Evolutionary conservation across 92 coral and sea anemone species (phyloP), one percentile per base, ranked within the genome.

Genomic region (Porites cylindrica): DNA sequence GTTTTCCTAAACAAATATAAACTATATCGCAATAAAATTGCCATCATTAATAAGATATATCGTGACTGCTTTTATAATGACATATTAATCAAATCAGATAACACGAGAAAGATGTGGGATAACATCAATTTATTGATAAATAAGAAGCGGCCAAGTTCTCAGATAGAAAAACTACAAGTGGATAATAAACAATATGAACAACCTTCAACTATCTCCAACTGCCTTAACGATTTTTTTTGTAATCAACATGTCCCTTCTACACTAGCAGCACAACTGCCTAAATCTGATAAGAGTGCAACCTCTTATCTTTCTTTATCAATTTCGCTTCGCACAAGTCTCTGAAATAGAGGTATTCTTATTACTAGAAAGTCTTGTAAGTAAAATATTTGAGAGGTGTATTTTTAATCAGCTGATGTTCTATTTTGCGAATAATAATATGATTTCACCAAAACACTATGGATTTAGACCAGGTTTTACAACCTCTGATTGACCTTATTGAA

Each of bases 11-110:
- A 78, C n/a, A 86, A 78, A 59, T 86, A 70, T 86, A 86, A 47
- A 86, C 43, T 79, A 61, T 86, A 78, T 61, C 67, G 85, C 6
- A 86, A 86, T 29, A 86, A 86, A 86, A 86, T 61, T 56, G 83
- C 24, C 59, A 13, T 56, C 51, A 86, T 87, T 38, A 80, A 79
- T 80, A 79, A 80, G 80, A 43, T 70, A 64, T 80, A 80, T 60
- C 75, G 90, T 32, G 86, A 87, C 68, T 23, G 24, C 24, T 23
- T 23, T 23, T 23, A 23, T 23, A 23, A 23, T 23, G 24, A 23
- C 24, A 23, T 23, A 23, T 23, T 23, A 23, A 23, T 23, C 24
- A 23, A 23, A 23, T 23, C 24, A 23, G 24, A 23, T 23, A 23
- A 23, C 24, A 23, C 24, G 24, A 23, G 24, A 23, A 23, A 23